A percentile compares a stretch with the other conserved stretches of the same genome.
phyloP scores from a whole-genome alignment of 2,113 vertebrate genomes.

The Corvus moneduloides region DNA sequence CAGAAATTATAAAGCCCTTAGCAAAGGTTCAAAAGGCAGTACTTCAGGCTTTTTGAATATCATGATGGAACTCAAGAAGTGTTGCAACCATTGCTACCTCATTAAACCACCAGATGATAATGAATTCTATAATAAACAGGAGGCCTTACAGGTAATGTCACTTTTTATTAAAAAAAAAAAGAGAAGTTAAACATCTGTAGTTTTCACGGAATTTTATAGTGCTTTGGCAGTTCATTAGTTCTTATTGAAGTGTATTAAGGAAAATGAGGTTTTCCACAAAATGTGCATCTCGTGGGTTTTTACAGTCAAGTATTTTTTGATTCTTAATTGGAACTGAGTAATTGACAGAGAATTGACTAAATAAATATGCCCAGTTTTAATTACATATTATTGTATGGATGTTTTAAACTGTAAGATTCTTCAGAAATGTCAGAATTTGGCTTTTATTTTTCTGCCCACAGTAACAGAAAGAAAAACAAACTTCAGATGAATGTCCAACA shows the following conservation, averaged over 20 bases:
- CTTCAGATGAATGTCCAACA: not conserved
- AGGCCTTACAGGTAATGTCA: slow-evolving; percentile 89
- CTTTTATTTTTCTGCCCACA: not conserved
- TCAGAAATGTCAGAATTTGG: not conserved
- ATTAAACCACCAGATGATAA: slow-evolving; percentile 96
- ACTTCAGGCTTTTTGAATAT: slow-evolving; percentile 98
- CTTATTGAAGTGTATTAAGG: not conserved
- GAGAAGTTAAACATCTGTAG: not conserved
- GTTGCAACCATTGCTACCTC: slow-evolving; percentile 99
- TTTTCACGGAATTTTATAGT: not conserved
- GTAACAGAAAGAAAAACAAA: not conserved
- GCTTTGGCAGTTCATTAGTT: not conserved
- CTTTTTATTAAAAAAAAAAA: not conserved
- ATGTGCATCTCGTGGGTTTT: not conserved
- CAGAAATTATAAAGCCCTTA: slow-evolving; percentile 98
- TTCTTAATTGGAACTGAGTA: not conserved
- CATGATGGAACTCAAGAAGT: slow-evolving; percentile 99
- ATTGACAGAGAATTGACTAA: not conserved
- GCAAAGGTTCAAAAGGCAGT: slow-evolving; percentile 98
- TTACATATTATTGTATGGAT: not conserved
- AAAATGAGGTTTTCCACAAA: not conserved
- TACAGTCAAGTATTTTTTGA: not conserved
- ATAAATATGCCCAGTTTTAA: not conserved
- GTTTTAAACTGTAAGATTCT: not conserved
- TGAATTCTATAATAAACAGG: slow-evolving; percentile 91